Evolutionary conservation across 2,888 invertebrate genomes (phyloP), one percentile per base, ranked within the genome.

Genomic region (Ochropleura leucogaster): DNA sequence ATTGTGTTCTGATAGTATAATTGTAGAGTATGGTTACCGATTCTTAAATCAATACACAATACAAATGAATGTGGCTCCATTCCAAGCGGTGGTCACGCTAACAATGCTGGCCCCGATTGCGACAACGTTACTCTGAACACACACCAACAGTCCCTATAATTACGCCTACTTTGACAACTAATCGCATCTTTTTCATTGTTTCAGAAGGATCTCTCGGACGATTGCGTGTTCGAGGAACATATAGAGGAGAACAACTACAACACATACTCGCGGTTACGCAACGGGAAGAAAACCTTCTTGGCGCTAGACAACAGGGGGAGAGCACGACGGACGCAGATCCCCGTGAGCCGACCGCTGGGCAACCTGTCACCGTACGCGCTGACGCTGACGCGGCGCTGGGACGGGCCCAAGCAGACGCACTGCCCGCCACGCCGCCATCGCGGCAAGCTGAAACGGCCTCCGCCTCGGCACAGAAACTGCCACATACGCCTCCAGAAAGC

Each of bases 181-280:
- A 92, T 88, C 85, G 84, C 86, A 84, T 84, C 70, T 90, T 94
- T 92, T 94, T 89, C 90, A 90, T 96, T 97, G 97, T 98, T 98
- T 90, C 98, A 98, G 98, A 98, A 97, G 96, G 98, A 98, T 95
- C 98, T 98, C 97, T 97, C 97, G 92, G 97, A 98, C 93, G 98
- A 98, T 91, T 98, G 98, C 97, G 97, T 98, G 93, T 98, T 98
- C 97, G 98, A 98, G 96, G 98, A 98, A 96, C 98, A 97, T 93
- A 97, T 98, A 94, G 98, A 98, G 94, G 97, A 98, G 94, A 98
- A 98, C 95, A 97, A 98, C 94, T 98, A 98, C 97, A 98, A 98
- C 94, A 98, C 98, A 76, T 98, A 98, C 96, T 98, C 98, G 90
- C 97, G 97, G 93, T 97, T 98, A 94, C 93, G 95, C 84, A 96